phyloP scores from a whole-genome alignment of 2,888 invertebrate genomes.

The Drosophila ezoana region DNA sequence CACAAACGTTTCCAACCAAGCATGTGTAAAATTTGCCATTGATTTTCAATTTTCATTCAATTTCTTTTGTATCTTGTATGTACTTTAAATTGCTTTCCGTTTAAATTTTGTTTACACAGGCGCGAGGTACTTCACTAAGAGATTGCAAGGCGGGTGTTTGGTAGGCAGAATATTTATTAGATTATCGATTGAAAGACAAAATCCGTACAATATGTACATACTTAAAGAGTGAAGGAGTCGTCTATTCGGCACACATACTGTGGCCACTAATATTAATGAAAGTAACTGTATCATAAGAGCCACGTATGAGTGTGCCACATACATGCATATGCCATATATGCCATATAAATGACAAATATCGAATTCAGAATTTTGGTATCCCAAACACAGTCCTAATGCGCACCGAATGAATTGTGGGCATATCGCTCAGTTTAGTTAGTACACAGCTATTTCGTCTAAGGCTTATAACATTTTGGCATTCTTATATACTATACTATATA shows the following conservation, averaged over 20 bases:
- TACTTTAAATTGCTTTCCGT: conserved; percentile 68
- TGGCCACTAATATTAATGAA: conserved; percentile 17
- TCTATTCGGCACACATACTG: conserved; percentile 3
- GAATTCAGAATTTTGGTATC: background rate
- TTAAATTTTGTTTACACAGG: conserved; percentile 53
- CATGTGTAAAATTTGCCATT: conserved; percentile 29
- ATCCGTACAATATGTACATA: conserved; percentile 32
- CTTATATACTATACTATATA: conserved; percentile 29
- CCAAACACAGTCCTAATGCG: conserved; percentile 13
- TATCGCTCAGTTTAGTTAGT: conserved; percentile 15
- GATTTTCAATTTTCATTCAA: conserved; percentile 12
- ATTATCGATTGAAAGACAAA: conserved; percentile 18
- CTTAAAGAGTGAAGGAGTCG: conserved; percentile 6
- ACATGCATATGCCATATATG: background rate
- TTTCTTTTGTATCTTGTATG: conserved; percentile 14
- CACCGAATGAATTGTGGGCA: conserved; percentile 7
- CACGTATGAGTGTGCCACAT: background rate
- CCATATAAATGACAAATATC: background rate
- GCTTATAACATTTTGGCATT: conserved; percentile 29
- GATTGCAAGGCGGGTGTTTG: conserved; percentile 44
- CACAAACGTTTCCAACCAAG: conserved; percentile 10
- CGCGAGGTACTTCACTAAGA: conserved; percentile 48
- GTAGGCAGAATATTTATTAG: conserved; percentile 14
- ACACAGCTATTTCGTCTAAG: conserved; percentile 15
- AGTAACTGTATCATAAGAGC: conserved; percentile 11